Percentiles rank a stretch among this genome's conserved stretches.
Evolutionary conservation across 2,888 invertebrate species (phyloP).

Genomic region (Microchrysa polita): DNA sequence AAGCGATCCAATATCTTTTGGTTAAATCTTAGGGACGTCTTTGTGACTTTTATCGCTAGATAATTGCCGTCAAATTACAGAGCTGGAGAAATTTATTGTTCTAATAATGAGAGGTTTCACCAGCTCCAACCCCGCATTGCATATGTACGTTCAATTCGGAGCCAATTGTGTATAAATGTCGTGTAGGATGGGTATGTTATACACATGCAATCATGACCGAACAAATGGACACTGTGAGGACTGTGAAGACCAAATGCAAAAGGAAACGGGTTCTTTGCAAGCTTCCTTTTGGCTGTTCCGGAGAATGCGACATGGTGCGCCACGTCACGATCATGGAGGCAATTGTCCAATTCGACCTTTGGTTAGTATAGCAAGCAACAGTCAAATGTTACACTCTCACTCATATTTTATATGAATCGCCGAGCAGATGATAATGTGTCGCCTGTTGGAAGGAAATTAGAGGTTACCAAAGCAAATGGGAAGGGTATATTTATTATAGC

Average conservation of each 20-base stretch:
- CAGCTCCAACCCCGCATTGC: constrained; percentile 47
- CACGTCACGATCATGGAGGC: background rate
- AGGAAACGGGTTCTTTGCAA: constrained; percentile 28
- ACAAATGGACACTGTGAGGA: constrained; percentile 42
- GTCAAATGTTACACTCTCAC: background rate
- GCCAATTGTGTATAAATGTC: background rate
- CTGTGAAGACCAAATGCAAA: constrained; percentile 23
- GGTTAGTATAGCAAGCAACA: background rate
- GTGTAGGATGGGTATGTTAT: background rate
- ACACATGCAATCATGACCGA: constrained; percentile 43
- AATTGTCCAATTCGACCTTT: background rate
- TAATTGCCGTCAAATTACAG: constrained; percentile 60
- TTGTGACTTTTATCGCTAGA: constrained; percentile 60
- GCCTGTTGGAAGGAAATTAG: constrained; percentile 53
- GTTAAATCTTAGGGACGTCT: constrained; percentile 50
- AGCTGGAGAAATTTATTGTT: constrained; percentile 55
- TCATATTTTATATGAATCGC: constrained; percentile 6
- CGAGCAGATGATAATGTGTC: constrained; percentile 52
- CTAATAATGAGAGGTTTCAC: constrained; percentile 54
- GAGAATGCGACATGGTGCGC: constrained; percentile 5
- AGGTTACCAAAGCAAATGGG: constrained; percentile 49
- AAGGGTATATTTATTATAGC: constrained; percentile 38
- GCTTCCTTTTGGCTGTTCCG: constrained; percentile 10
- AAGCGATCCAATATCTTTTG: constrained; percentile 41
- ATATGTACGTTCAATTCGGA: background rate